A percentile compares a stretch with the other conserved stretches of the same genome.
These are phyloP conservation scores for Drosophila trapezifrons DNA, from an alignment of 1,140 invertebrate genomes.

Conservation along the genomic window DNA sequence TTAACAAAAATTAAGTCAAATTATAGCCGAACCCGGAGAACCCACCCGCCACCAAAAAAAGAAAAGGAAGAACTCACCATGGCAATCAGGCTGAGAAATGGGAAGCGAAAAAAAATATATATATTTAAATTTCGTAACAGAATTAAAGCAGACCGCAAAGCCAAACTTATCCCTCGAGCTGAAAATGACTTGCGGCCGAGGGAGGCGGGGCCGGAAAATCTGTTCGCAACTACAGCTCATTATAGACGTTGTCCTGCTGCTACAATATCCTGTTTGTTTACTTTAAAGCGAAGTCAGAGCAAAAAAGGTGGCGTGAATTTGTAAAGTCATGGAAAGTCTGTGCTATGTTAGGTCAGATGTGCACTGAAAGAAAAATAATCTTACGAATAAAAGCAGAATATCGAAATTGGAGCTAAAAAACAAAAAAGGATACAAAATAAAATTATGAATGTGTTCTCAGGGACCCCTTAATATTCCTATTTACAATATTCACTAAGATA, in stretches of 20 bases:
- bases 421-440: no score
- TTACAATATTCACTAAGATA: neutral
- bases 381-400: no score
- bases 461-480: no score
- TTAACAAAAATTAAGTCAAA: slow-evolving; percentile 82
- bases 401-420: no score
- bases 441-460: no score
- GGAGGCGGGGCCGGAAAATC: slow-evolving; percentile 44
- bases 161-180: slow-evolving; percentile 40
- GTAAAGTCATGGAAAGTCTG: slow-evolving; percentile 58
- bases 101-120: slow-evolving; percentile 21
- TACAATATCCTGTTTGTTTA: slow-evolving; percentile 37
- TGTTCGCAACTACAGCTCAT: slow-evolving; percentile 76
- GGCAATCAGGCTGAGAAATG: slow-evolving; percentile 55
- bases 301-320: slow-evolving; percentile 38
- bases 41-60: neutral
- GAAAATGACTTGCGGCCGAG: slow-evolving; percentile 40
- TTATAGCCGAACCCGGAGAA: slow-evolving; percentile 53
- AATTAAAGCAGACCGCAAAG: slow-evolving; percentile 51
- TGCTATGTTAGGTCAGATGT: no score
- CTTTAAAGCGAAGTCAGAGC: slow-evolving; percentile 50
- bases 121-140: slow-evolving; percentile 70
- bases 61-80: slow-evolving; percentile 32
- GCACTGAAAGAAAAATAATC: slow-evolving; percentile 2
- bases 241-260: slow-evolving; percentile 49